phyloP scores from a whole-genome alignment of 2,888 invertebrate genomes.

The Synergus umbraculus region DNA sequence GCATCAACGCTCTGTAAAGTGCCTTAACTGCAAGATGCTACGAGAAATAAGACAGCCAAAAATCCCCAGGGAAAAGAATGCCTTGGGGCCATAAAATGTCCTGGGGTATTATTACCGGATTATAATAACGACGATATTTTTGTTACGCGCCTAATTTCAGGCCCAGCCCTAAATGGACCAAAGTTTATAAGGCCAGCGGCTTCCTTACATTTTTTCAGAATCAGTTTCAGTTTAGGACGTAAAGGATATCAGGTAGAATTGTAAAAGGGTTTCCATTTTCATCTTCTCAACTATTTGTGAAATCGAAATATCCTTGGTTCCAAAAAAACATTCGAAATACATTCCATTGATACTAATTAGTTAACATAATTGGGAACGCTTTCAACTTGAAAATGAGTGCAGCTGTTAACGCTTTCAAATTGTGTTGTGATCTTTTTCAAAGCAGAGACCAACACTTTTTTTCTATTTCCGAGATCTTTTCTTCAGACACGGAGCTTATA shows the following conservation, averaged over 20 bases:
- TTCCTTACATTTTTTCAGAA: background rate
- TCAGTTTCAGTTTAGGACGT: background rate
- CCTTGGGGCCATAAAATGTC: conserved; percentile 50
- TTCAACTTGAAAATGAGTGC: no score
- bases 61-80: background rate
- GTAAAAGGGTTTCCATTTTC: background rate
- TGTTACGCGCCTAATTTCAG: conserved; percentile 66
- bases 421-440: background rate
- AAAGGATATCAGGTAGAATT: background rate
- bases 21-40: background rate
- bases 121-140: conserved; percentile 70
- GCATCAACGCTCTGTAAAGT: conserved; percentile 27
- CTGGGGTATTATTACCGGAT: conserved; percentile 69
- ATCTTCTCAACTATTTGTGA: background rate
- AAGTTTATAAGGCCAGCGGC: background rate
- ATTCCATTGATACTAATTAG: background rate
- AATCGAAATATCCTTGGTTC: background rate
- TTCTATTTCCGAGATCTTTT: background rate
- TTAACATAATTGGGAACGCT: no score
- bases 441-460: background rate
- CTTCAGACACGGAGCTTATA: background rate
- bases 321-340: background rate
- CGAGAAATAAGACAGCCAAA: background rate
- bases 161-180: background rate
- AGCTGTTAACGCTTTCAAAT: no score